These are phyloP conservation scores for Chironomus tepperi DNA, from an alignment of 1,140 invertebrate species.

Conservation along the genomic window DNA sequence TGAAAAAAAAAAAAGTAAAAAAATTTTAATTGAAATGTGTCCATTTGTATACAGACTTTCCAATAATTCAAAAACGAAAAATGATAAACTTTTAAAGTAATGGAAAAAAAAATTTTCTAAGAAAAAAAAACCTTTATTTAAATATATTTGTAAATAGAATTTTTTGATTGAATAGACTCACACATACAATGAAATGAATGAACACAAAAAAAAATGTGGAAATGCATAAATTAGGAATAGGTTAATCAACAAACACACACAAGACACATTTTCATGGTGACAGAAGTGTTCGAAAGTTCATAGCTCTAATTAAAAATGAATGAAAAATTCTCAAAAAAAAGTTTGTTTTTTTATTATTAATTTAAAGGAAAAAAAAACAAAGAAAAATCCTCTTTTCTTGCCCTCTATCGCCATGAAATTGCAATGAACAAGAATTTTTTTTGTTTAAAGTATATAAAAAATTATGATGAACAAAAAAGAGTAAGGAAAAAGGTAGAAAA, in stretches of 20 bases:
- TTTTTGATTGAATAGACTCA: not conserved
- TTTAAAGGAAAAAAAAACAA: not conserved
- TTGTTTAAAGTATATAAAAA: not conserved
- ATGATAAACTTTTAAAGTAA: not conserved
- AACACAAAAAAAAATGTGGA: not conserved
- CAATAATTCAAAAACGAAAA: not conserved
- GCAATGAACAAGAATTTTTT: conserved; percentile 13
- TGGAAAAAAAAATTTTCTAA: not conserved
- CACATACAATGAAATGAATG: not conserved
- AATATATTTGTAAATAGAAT: conserved; percentile 11
- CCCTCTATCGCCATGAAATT: not conserved
- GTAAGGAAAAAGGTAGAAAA: not conserved
- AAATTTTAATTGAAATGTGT: conserved; percentile 10
- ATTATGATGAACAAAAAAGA: not conserved
- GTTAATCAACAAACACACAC: not conserved
- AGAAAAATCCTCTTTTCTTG: not conserved
- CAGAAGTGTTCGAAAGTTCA: conserved; percentile 19
- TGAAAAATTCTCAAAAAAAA: not conserved
- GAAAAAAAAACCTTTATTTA: not conserved
- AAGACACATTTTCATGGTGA: conserved; percentile 5
- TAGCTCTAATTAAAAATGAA: not conserved
- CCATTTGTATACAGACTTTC: conserved; percentile 20
- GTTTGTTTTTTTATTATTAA: not conserved
- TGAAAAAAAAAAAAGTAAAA: not conserved
- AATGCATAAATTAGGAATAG: conserved; percentile 10